Percentiles rank a stretch among this genome's conserved stretches.
Evolutionary conservation across 2,888 invertebrate species (phyloP).

Genomic region (Tipula helvola): DNA sequence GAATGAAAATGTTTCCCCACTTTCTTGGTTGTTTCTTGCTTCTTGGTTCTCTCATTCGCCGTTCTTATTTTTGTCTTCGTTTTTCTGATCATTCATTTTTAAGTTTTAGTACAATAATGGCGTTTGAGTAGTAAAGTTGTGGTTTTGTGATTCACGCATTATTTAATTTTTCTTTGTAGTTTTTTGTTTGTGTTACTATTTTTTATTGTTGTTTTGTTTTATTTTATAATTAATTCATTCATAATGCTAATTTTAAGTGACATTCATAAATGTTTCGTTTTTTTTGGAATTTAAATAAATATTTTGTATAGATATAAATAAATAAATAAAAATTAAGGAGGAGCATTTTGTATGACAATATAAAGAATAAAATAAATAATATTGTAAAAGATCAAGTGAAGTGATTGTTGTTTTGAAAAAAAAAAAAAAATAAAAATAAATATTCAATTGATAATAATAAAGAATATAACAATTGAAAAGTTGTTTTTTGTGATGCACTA

Average conservation of each 20-base stretch:
- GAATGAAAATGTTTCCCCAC: background rate
- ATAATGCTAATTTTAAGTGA: background rate
- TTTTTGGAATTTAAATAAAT: background rate
- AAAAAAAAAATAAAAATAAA: background rate
- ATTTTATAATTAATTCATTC: background rate
- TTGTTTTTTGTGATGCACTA: background rate
- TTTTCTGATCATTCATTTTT: background rate
- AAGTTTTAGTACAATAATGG: background rate
- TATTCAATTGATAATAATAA: background rate
- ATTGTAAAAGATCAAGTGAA: background rate
- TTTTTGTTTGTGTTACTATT: background rate
- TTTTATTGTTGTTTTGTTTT: background rate
- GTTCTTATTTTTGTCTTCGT: background rate
- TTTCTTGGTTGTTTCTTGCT: background rate
- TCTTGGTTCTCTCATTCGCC: background rate
- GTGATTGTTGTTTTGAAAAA: background rate
- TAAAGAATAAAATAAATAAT: background rate
- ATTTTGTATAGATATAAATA: background rate
- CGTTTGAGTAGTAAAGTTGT: background rate
- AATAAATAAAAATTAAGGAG: background rate
- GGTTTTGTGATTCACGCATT: background rate
- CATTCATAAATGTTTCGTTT: background rate
- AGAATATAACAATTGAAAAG: background rate
- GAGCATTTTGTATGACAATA: background rate
- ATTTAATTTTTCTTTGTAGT: background rate